These are phyloP conservation scores for Microcebus ravelobensis DNA, from an alignment of 2,113 vertebrate species.

Conservation along the genomic window DNA sequence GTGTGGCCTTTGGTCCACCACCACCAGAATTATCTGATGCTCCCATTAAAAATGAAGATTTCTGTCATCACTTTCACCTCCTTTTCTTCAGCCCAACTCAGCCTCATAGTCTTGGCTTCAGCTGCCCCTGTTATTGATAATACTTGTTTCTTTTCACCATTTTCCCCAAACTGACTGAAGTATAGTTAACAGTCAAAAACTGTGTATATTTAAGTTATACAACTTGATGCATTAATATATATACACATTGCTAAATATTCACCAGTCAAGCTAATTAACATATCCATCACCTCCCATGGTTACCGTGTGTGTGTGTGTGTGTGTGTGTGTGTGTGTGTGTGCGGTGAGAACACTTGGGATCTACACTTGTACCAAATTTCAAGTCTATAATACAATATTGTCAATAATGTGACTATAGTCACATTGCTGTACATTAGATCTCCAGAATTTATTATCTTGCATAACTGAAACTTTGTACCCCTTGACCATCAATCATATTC, in stretches of 20 bases:
- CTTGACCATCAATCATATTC: background rate
- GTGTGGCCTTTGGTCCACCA: background rate
- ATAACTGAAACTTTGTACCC: background rate
- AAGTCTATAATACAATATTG: background rate
- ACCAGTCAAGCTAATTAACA: background rate
- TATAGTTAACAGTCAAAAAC: background rate
- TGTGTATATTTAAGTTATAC: background rate
- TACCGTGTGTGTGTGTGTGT: background rate
- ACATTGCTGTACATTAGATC: background rate
- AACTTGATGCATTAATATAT: background rate
- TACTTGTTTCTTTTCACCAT: background rate
- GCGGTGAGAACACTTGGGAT: background rate
- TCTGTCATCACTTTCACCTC: background rate
- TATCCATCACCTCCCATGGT: background rate
- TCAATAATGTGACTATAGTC: background rate
- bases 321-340: too few species aligned
- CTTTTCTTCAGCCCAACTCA: background rate
- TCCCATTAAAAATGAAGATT: background rate
- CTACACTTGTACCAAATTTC: background rate
- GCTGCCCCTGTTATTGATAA: too few species aligned
- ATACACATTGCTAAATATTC: background rate
- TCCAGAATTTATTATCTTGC: background rate
- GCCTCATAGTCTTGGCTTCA: background rate
- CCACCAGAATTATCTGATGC: background rate
- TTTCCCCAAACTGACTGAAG: background rate